Evolutionary conservation across 2,888 invertebrate species (phyloP), one percentile per base, ranked within the genome.

Genomic region (Unio delphinus): DNA sequence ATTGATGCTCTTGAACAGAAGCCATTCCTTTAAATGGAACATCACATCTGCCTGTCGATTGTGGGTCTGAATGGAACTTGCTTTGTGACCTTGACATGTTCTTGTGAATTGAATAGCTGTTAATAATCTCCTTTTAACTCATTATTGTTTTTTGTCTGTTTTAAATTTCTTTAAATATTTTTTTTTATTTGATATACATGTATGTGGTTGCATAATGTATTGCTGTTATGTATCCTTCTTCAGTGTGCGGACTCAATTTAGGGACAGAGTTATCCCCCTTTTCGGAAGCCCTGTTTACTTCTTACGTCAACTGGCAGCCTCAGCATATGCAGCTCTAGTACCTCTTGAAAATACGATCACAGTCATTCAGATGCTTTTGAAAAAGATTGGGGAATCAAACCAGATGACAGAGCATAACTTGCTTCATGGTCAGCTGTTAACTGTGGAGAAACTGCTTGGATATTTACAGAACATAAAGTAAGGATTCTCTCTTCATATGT

Each of bases 281-380:
- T 64, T 80, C 6, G 70, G 74, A 4, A 86, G 83, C 75, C 84
- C 85, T 18, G 83, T 87, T 11, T 83, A 82, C 64, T 82, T 79
- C 55, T 79, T 88, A 30, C 76, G 88, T 55, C 82, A 86, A 55
- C 73, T 87, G 45, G 81, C 86, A 67, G 86, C 87, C 17, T 70
- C 78, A 67, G 82, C 86, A 15, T 72, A 81, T 30, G 83, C 81
- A 58, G 80, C 83, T 34, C 80, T 87, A 69, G 80, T 85, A 58
- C 74, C 80, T 20, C 67, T 74, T 55, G 70, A 78, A 28, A 68
- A 72, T 28, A 70, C 78, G 62, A 67, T 70, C 23, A 57, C 68
- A 30, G 72, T 69, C 20, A 61, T 79, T 57, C 20, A 26, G 58
- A 57, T 57, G n/a, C 54, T 58, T 63, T n/a, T 68, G 58, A 26